A percentile compares a stretch with the other conserved stretches of the same genome.
Evolutionary conservation across 2,888 invertebrate genomes (phyloP).

Genomic region (Oxycera nigricornis): DNA sequence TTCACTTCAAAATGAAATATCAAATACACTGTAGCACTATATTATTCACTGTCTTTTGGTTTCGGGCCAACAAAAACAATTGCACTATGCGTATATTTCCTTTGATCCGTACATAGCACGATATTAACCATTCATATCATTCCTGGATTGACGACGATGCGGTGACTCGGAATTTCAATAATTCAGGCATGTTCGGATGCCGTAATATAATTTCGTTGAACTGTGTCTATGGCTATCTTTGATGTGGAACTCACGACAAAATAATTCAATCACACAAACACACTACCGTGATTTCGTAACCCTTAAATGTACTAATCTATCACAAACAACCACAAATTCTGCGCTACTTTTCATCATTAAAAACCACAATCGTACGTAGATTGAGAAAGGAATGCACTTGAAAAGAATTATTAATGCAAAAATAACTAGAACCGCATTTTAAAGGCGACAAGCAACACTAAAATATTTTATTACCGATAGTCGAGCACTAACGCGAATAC

Average conservation of each 20-base stretch:
- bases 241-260: no score
- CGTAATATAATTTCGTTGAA: not conserved
- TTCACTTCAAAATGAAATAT: not conserved
- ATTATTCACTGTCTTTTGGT: not conserved
- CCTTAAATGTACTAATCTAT: no score
- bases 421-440: no score
- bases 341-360: no score
- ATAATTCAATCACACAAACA: no score
- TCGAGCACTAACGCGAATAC: not conserved
- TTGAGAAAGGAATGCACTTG: no score
- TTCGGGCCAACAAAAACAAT: slow-evolving; percentile 1
- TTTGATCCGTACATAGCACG: slow-evolving; percentile 6
- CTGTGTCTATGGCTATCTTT: no score
- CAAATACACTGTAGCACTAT: slow-evolving; percentile 6
- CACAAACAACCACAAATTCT: no score
- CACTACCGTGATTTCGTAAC: no score
- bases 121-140: not conserved
- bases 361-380: no score
- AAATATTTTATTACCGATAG: not conserved
- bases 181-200: not conserved
- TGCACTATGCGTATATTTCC: not conserved
- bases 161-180: not conserved
- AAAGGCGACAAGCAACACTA: not conserved
- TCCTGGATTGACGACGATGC: not conserved
- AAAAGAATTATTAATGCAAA: no score